Evolutionary conservation across 2,113 vertebrate genomes (phyloP), one percentile per base, ranked within the genome.

Genomic region (Collichthys lucidus): DNA sequence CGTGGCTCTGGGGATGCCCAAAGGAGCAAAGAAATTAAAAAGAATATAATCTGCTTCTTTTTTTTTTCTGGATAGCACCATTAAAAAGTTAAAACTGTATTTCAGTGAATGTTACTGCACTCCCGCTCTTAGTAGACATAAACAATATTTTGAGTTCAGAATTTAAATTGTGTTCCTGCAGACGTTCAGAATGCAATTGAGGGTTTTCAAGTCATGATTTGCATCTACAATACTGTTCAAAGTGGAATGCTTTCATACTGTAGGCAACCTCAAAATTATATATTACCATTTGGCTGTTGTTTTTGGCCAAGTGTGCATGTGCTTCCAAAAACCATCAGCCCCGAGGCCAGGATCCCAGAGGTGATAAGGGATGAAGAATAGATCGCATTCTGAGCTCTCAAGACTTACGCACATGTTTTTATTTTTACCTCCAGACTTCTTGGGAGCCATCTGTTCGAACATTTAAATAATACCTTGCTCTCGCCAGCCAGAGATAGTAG

Each of bases 361-460:
- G 80, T 91, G 91, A 87, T 83, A 81, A 79, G 57, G 79, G 84
- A 91, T 92, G 82, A 92, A 90, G 90, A 89, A 90, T 88, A 91
- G 83, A 87, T 92, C 86, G 88, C 88, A 79, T 91, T 82, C 85
- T 65, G 74, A 77, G 83, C 77, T 83, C 70, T 86, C 74, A 66
- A 87, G 81, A 47, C 83, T 80, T 74, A 70, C 60, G 61, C 84
- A 90, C 69, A 64, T 89, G 82, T 90, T 91, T 91, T 91, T 89
- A 89, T 94, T 94, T 93, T 93, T 91, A 90, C 86, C 79, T 89
- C 80, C 86, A 87, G 83, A 78, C 79, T 84, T 89, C 85, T 89
- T 81, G 66, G 85, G 82, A 92, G 70, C 85, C 77, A 88, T 93
- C 88, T 94, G 92, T 85, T 92, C 72, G 92, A 93, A 91, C 91